phyloP scores from a whole-genome alignment of 2,113 vertebrate genomes.

The Zosterops japonicus region DNA sequence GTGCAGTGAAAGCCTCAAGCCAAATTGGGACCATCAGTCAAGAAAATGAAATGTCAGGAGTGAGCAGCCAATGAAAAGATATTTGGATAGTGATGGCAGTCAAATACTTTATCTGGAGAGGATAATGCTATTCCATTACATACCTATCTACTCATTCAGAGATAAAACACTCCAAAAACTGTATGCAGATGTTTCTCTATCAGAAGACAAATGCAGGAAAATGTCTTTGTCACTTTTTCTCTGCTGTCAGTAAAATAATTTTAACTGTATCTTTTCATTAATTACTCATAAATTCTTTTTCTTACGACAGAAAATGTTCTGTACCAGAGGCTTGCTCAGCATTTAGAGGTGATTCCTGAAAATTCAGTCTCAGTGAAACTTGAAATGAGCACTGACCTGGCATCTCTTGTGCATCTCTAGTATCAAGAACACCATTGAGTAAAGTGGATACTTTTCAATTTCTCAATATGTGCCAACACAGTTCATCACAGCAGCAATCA shows the following conservation, averaged over 20 bases:
- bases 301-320: not conserved
- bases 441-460: not conserved
- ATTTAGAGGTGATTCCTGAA: not conserved
- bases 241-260: not conserved
- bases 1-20: not conserved
- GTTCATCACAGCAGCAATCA: not conserved
- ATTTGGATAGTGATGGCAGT: not conserved
- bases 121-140: constrained; percentile 12
- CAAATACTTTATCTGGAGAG: constrained; percentile 3
- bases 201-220: not conserved
- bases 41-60: not conserved
- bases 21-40: not conserved
- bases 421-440: not conserved
- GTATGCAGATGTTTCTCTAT: not conserved
- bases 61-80: not conserved
- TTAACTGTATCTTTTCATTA: not conserved
- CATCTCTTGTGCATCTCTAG: not conserved
- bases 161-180: not conserved
- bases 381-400: not conserved
- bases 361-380: not conserved
- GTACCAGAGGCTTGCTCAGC: not conserved
- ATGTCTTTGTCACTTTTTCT: not conserved
- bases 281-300: not conserved
- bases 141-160: not conserved
- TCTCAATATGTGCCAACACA: not conserved